Percentiles rank a stretch among this genome's conserved stretches.
phyloP scores from a whole-genome alignment of 1,140 invertebrate species.

The Drosophila erecta region DNA sequence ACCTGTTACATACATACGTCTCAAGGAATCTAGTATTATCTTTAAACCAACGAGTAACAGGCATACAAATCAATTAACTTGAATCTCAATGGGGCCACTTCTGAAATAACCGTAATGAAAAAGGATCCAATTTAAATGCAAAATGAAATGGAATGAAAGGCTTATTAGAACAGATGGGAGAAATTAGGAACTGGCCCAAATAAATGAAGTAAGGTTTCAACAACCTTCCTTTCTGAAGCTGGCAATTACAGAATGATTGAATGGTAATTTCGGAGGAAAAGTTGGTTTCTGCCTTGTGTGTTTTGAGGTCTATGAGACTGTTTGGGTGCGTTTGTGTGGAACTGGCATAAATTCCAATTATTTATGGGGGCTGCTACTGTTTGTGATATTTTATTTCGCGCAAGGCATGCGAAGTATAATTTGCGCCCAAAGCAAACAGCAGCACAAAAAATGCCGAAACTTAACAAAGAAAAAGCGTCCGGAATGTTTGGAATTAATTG shows the following conservation, averaged over 20 bases:
- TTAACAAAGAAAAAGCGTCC: slow-evolving; percentile 84
- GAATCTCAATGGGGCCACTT: background rate
- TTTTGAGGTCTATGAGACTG: slow-evolving; percentile 16
- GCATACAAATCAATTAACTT: slow-evolving; percentile 15
- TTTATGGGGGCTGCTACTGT: slow-evolving; percentile 83
- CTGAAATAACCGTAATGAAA: slow-evolving; percentile 21
- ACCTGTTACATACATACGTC: too few species aligned
- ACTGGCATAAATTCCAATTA: slow-evolving; percentile 84
- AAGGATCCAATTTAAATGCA: slow-evolving; percentile 62
- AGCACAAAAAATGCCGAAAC: slow-evolving; percentile 43
- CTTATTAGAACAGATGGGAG: slow-evolving; percentile 78
- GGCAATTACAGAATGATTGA: slow-evolving; percentile 84
- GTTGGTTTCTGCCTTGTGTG: slow-evolving; percentile 53
- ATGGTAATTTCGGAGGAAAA: slow-evolving; percentile 81
- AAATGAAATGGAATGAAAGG: slow-evolving; percentile 42
- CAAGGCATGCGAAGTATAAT: slow-evolving; percentile 74
- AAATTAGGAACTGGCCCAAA: slow-evolving; percentile 61
- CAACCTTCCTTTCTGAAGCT: slow-evolving; percentile 2
- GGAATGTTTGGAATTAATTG: slow-evolving; percentile 84
- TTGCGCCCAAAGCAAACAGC: slow-evolving; percentile 50
- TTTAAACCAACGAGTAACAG: too few species aligned
- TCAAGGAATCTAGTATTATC: too few species aligned
- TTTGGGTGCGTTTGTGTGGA: slow-evolving; percentile 9
- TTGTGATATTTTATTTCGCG: slow-evolving; percentile 84
- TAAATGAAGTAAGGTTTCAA: slow-evolving; percentile 48